Base-by-base conservation (phyloP, 2,888 invertebrate species). In the Argyra leucocephala region DNA sequence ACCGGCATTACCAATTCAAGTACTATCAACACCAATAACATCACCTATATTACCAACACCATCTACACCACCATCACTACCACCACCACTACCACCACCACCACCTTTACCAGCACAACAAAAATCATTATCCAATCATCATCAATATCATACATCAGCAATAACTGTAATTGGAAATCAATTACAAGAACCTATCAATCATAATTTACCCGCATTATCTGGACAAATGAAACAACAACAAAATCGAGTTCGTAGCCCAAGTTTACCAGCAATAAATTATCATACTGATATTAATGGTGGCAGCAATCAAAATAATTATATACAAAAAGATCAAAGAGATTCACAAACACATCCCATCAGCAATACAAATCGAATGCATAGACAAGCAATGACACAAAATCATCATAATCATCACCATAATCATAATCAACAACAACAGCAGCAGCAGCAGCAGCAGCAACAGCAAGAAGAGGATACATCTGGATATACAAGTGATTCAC, bases 401-500 rank as follows among this genome's bases (percentile, higher is more conserved):
- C 72, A 67, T 66, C 26, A 67, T 70, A 58, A 70, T 73, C n/a
- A n/a, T n/a, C n/a, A n/a, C n/a, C n/a, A n/a, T 74, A 74, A 74
- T 72, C 70, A 74, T 71, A 76, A 76, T 72, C 75, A 72, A 67
- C 23, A 65, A 65, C 21, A 67, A 64, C 66, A 66, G 31, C n/a
- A 65, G 63, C 70, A 64, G 63, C n/a, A n/a, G n/a, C n/a, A n/a
- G n/a, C n/a, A n/a, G n/a, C 82, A 72, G 81, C 67, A 64, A n/a
- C 66, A 83, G 70, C 83, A 82, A 64, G 88, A 88, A 74, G 88
- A 88, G 57, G 90, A 91, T 74, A 91, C 91, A 65, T 91, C 91
- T 36, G 91, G 91, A 57, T 91, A 92, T 78, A 88, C 90, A 63
- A 91, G 91, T 76, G 91, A 91, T 75, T 88, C 88, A 62, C 78